These are phyloP conservation scores for Lampropteryx suffumata DNA, from an alignment of 2,888 invertebrate genomes.

Conservation along the genomic window DNA sequence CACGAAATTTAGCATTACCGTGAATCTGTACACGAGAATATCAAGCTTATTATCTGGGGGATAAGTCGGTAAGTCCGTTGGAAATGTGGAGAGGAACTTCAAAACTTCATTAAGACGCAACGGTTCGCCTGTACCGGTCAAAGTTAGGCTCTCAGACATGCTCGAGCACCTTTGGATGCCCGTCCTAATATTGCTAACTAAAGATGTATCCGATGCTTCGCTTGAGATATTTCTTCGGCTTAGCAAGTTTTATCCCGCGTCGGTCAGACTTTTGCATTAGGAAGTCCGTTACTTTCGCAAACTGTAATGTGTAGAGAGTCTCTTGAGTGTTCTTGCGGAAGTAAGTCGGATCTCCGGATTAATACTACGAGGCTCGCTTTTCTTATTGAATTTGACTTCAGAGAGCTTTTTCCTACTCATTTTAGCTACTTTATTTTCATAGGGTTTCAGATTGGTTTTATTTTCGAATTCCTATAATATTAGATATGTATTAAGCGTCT, in stretches of 20 bases:
- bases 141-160: conserved; percentile 63
- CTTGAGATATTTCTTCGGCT: conserved; percentile 49
- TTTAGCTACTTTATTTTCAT: conserved; percentile 3
- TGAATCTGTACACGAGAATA: conserved; percentile 36
- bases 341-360: conserved; percentile 25
- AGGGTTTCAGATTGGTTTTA: too few species aligned
- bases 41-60: conserved; percentile 42
- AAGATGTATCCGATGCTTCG: conserved; percentile 49
- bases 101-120: conserved; percentile 75
- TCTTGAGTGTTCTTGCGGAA: conserved; percentile 33
- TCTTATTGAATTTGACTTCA: conserved; percentile 26
- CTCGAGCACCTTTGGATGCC: conserved; percentile 57
- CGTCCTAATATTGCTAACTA: conserved; percentile 54
- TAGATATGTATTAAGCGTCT: too few species aligned
- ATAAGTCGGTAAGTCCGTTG: conserved; percentile 48
- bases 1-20: conserved; percentile 47
- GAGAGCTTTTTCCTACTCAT: conserved; percentile 24
- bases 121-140: conserved; percentile 63
- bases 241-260: conserved; percentile 49
- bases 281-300: conserved; percentile 37
- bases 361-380: conserved; percentile 24
- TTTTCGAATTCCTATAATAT: too few species aligned
- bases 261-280: conserved; percentile 50
- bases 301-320: conserved; percentile 32
- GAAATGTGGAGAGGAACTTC: conserved; percentile 48